Evolutionary conservation across 2,797 vertebrate species (phyloP), one percentile per base, ranked within the genome.

Genomic region (Halcyon smyrnensis): DNA sequence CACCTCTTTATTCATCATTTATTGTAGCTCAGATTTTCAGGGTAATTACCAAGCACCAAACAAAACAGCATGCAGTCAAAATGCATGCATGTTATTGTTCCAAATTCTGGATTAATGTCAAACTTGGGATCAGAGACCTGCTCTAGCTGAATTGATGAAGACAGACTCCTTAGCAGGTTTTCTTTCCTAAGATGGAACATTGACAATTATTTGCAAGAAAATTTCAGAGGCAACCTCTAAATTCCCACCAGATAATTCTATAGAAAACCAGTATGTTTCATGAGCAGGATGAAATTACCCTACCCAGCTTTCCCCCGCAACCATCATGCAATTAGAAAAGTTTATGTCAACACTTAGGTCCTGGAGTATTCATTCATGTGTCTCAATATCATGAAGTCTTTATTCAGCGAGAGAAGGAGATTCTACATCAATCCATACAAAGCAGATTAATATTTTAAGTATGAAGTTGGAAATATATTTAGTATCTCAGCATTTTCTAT

Each of bases 151-250:
- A 79, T 27, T 3, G 15, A 71, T 69, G 93, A 30, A 10, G 77
- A 92, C 60, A 60, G 67, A 69, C 24, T 89, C 75, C 87, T 83
- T 41, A 78, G 80, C 57, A 71, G 71, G 7, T 77, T 78, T 53
- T 51, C 74, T 65, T 71, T 87, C 67, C 74, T 75, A 94, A 13
- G 11, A 53, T 46, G 41, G 74, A 93, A 90, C 1, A 3, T 2
- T 82, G 77, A 16, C 80, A 88, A 32, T 60, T 84, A 88, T 64
- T 80, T 89, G 83, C 83, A 95, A 95, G 77, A 84, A 74, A 64
- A 78, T 90, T 90, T 86, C 67, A 73, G 89, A 83, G 39, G 53
- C 18, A 93, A 60, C n/a, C 28, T 84, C 89, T 95, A 53, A 65
- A 87, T 60, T 76, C 39, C 94, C 94, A 30, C 3, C 76, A 86